These are phyloP conservation scores for Adrianichthys oophorus DNA, from an alignment of 2,797 vertebrate species.

Conservation along the genomic window DNA sequence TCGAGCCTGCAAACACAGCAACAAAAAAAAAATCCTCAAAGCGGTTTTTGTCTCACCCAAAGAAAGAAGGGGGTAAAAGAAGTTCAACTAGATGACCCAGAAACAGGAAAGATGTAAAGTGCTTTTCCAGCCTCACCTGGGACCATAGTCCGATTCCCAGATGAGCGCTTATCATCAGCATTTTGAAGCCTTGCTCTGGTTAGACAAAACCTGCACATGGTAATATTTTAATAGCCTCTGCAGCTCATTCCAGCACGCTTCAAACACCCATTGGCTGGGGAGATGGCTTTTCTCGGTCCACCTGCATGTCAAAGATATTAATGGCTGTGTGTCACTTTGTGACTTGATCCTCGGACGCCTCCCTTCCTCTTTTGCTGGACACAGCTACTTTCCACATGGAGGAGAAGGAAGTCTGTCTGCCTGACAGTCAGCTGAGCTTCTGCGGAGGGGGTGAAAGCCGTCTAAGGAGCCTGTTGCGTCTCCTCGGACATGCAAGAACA, in stretches of 20 bases:
- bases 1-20: too few species aligned
- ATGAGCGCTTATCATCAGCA: conserved; percentile 60
- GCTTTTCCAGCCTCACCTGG: conserved; percentile 60
- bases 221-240: conserved; percentile 70
- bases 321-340: conserved; percentile 64
- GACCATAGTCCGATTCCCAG: conserved; percentile 57
- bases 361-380: conserved; percentile 67
- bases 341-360: conserved; percentile 46
- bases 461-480: conserved; percentile 48
- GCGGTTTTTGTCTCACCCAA: conserved; percentile 22
- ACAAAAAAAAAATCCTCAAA: conserved; percentile 52
- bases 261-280: conserved; percentile 52
- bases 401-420: conserved; percentile 54
- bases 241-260: conserved; percentile 57
- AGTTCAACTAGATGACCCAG: conserved; percentile 61
- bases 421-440: conserved; percentile 46
- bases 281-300: conserved; percentile 53
- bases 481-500: conserved; percentile 61
- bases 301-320: conserved; percentile 72
- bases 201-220: conserved; percentile 58
- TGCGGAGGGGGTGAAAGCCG: conserved; percentile 23
- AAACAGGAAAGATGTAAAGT: conserved; percentile 68
- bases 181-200: conserved; percentile 60
- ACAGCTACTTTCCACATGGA: conserved; percentile 52
- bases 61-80: conserved; percentile 13